Percentiles rank a stretch among this genome's conserved stretches.
phyloP scores from a whole-genome alignment of 1,140 invertebrate species.

The Drosophila sp. region DNA sequence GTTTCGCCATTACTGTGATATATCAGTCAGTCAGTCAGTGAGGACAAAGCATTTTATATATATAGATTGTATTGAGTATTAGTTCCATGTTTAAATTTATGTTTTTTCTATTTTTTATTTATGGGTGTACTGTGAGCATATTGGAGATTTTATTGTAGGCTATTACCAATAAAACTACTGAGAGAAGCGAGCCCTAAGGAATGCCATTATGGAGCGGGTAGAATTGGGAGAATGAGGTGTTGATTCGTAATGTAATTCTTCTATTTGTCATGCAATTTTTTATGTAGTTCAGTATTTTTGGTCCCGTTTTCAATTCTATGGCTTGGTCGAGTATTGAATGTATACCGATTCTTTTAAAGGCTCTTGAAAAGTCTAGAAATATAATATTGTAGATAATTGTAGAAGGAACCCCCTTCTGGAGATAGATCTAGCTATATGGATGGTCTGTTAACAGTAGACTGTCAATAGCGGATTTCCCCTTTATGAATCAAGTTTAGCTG shows the following conservation, averaged over 20 bases:
- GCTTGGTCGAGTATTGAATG: no score
- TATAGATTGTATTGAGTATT: constrained; percentile 20
- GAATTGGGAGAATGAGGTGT: constrained; percentile 5
- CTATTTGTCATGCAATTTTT: constrained; percentile 30
- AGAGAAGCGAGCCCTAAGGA: constrained; percentile 12
- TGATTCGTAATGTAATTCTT: constrained; percentile 22
- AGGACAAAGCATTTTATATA: no score
- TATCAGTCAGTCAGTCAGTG: no score
- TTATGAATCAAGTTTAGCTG: no score
- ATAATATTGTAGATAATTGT: no score
- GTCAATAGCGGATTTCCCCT: no score
- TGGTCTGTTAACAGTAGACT: constrained; percentile 18
- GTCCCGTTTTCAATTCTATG: constrained; percentile 14
- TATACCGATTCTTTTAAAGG: constrained; percentile 21
- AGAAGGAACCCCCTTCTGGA: no score
- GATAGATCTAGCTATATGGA: constrained; percentile 18
- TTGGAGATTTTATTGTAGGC: constrained; percentile 4
- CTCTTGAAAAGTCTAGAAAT: constrained; percentile 23
- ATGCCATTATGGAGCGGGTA: constrained; percentile 23
- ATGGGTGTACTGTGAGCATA: constrained; percentile 1
- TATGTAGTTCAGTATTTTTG: constrained; percentile 23
- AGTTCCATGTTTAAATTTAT: constrained; percentile 20
- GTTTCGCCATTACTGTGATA: no score
- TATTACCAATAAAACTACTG: constrained; percentile 15
- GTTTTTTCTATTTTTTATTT: constrained; percentile 32